Evolutionary conservation across 1,140 invertebrate genomes (phyloP), one percentile per base, ranked within the genome.

Genomic region (Parapsyche elsis): DNA sequence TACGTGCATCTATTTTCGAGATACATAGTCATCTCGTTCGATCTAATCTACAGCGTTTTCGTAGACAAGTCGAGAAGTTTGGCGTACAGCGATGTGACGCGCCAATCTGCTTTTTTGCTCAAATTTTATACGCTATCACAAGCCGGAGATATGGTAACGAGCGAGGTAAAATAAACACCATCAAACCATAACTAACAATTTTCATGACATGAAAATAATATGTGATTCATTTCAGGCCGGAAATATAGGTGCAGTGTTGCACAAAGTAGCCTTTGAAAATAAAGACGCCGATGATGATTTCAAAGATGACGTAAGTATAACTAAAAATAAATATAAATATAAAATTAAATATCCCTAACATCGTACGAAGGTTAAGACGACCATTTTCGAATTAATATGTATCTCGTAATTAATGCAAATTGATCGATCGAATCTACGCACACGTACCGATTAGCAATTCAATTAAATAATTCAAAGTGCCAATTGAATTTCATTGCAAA

Each of bases 1-100:
- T 64, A 44, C n/a, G 26, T 77, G 0, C 59, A 77, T 46, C 49
- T 64, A 26, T 77, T 77, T 77, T 64, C 45, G 7, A 77, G 16
- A 77, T 64, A 77, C 26, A 26, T 77, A 16, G 12, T 64, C 26
- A 26, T 64, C 38, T 77, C 75, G 5, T 77, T 77, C 16, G 75
- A 77, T 44, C 19, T 77, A 10, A 44, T 77, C 1, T 77, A 77
- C 44, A 64, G n/a, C 21, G 53, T 61, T 44, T 77, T 61, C 44
- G n/a, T 77, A 2, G 57, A 10, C 0, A 77, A 64, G 21, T 12
- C 4, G 1, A 44, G 59, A 45, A 0, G 5, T 44, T 24, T 77
- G 23, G 5, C 1, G 2, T 19, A 16, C n/a, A 53, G 23, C n/a
- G 75, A 77, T 64, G 30, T 59, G 26, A 44, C 49, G 16, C 75